Conservation (phyloP, 2,888 invertebrate species). For the Eumacrocentrus americanus region DNA sequence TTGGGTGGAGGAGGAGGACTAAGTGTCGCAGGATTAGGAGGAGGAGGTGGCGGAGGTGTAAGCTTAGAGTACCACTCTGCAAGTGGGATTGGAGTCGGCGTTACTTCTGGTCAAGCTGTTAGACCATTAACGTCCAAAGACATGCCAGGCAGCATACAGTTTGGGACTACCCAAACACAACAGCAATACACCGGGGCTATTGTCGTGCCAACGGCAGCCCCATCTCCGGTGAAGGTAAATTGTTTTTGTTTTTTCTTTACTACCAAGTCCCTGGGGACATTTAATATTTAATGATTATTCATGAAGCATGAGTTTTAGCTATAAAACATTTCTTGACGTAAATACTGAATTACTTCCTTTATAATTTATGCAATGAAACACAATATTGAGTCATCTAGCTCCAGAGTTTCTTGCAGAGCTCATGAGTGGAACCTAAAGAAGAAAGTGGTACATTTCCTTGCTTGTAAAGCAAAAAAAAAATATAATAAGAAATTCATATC, state of each 20-base stretch:
- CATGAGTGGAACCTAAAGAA: conserved; percentile 20
- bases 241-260: not conserved
- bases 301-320: not conserved
- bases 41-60: conserved; percentile 46
- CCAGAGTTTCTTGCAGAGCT: conserved; percentile 8
- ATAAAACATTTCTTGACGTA: not conserved
- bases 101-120: conserved; percentile 58
- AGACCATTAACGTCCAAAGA: conserved; percentile 58
- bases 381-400: no score
- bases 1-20: conserved; percentile 51
- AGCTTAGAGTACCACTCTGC: conserved; percentile 56
- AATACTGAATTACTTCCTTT: not conserved
- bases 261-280: not conserved
- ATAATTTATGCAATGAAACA: not conserved
- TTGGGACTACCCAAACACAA: conserved; percentile 56
- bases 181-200: conserved; percentile 60
- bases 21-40: conserved; percentile 57
- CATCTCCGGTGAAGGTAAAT: conserved; percentile 58
- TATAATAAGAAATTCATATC: no score
- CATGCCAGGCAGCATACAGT: conserved; percentile 62
- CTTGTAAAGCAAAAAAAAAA: not conserved
- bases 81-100: conserved; percentile 51
- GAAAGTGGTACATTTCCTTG: not conserved
- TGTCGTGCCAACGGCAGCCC: conserved; percentile 57
- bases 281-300: not conserved